A percentile compares a stretch with the other conserved stretches of the same genome.
Conservation (phyloP, 2,888 invertebrate genomes). For the Acheta domesticus region DNA sequence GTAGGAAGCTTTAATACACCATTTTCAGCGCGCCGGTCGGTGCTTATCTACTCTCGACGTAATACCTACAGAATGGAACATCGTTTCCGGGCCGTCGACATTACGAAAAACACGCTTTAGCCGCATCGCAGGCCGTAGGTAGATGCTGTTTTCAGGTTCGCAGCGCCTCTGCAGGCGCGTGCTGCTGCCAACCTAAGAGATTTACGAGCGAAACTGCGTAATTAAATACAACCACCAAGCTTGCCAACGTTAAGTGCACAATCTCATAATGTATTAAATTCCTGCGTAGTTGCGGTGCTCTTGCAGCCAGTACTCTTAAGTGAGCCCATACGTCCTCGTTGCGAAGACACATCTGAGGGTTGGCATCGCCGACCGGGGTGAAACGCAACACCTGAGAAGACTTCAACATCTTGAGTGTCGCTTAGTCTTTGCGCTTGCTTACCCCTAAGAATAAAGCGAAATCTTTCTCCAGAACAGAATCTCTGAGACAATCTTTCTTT, state of each 20-base stretch:
- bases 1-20: too few species aligned
- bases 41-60: too few species aligned
- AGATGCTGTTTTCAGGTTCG: background rate
- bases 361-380: background rate
- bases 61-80: too few species aligned
- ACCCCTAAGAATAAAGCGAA: too few species aligned
- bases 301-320: background rate
- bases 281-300: background rate
- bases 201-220: background rate
- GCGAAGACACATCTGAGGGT: background rate
- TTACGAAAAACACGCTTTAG: too few species aligned
- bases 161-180: background rate
- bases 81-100: too few species aligned
- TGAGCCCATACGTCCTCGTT: background rate
- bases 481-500: too few species aligned
- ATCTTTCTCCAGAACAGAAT: too few species aligned
- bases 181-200: background rate
- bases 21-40: too few species aligned
- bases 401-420: background rate
- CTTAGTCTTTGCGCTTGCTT: too few species aligned
- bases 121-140: background rate
- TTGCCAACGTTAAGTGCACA: constrained; percentile 10
- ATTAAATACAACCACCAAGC: constrained; percentile 2
- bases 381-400: background rate
- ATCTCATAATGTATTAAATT: constrained; percentile 11